phyloP scores from a whole-genome alignment of 2,113 vertebrate genomes.

The Porphyrio hochstetteri region DNA sequence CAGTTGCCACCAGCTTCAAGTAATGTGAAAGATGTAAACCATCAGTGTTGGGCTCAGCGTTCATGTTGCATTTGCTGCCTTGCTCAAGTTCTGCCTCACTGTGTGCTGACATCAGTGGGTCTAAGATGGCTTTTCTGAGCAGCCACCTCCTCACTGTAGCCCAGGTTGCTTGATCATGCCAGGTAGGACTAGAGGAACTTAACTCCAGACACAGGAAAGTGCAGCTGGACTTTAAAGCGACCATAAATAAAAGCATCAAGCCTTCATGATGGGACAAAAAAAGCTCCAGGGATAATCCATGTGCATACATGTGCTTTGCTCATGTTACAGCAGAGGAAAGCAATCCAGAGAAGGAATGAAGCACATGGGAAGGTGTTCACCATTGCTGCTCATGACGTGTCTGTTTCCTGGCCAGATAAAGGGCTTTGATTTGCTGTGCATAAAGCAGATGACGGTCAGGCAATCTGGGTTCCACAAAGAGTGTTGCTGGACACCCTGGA shows the following conservation, averaged over 20 bases:
- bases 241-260: background rate
- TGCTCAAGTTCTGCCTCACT: background rate
- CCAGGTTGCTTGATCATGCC: background rate
- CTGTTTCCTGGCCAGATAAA: background rate
- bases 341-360: background rate
- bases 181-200: background rate
- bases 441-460: background rate
- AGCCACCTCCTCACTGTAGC: background rate
- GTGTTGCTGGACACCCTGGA: background rate
- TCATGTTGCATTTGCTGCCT: background rate
- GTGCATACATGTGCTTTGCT: background rate
- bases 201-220: background rate
- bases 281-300: background rate
- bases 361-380: background rate
- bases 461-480: background rate
- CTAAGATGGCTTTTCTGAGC: background rate
- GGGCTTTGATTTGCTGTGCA: background rate
- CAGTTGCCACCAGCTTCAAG: background rate
- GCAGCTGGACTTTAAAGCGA: background rate
- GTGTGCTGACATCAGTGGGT: background rate
- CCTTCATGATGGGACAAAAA: background rate
- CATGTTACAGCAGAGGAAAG: background rate
- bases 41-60: accelerated
- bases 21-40: background rate
- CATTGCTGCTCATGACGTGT: background rate